phyloP scores from a whole-genome alignment of 2,797 vertebrate species.

The Mormyrus hasselquistii region DNA sequence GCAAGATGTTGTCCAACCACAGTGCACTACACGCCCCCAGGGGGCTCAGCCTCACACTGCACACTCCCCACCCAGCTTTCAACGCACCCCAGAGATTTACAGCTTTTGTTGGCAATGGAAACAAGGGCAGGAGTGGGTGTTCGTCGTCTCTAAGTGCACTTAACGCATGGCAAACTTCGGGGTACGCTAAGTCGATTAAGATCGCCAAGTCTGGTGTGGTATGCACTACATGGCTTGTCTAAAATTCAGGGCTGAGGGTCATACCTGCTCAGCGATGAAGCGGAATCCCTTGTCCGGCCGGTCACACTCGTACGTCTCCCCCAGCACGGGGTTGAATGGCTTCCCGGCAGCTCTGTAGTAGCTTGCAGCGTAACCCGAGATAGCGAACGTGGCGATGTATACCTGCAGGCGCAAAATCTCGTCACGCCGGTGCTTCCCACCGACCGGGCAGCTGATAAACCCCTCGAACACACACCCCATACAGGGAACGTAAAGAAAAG shows the following conservation, averaged over 20 bases:
- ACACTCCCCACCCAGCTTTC: background rate
- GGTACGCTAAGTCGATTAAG: background rate
- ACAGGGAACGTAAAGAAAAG: background rate
- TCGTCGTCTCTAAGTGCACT: background rate
- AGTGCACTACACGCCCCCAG: background rate
- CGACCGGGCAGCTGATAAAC: background rate
- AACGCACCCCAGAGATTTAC: background rate
- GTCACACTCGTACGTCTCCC: conserved; percentile 90
- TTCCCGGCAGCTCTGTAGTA: conserved; percentile 93
- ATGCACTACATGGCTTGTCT: background rate
- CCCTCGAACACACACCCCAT: background rate
- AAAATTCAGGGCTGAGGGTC: background rate
- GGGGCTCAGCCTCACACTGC: background rate
- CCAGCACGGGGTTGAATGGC: conserved; percentile 92
- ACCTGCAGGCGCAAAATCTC: conserved; percentile 58
- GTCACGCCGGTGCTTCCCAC: background rate
- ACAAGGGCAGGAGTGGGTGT: too few relatives aligned
- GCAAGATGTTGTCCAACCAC: background rate
- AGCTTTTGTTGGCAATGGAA: background rate
- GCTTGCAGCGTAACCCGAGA: conserved; percentile 88
- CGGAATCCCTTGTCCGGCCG: conserved; percentile 85
- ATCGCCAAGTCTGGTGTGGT: background rate
- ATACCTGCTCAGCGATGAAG: conserved; percentile 76
- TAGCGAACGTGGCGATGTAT: conserved; percentile 86
- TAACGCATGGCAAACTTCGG: background rate